Base-by-base conservation (phyloP, 2,113 vertebrate genomes). In the Onychostruthus taczanowskii region DNA sequence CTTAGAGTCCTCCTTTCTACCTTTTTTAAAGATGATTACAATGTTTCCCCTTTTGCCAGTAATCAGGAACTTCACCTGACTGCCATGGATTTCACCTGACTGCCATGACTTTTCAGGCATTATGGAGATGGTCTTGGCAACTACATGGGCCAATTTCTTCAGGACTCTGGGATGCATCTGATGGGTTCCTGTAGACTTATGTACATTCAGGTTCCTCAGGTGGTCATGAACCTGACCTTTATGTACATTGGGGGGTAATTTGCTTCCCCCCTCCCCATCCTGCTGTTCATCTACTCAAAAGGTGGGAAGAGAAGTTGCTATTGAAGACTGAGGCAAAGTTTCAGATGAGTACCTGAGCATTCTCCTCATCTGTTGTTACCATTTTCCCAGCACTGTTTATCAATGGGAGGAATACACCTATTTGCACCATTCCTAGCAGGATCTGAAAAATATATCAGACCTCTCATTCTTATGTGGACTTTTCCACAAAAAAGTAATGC, bases 381-480 rank as follows among this genome's bases (percentile, higher is more conserved):
- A 27, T 53, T 83, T 75, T 62, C 7, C 62, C 26, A 76, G 4
- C 26, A 31, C 22, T 6, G 3, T 31, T 55, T 55, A 7, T 53
- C 1, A 1, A 5, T 0, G 0, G 3, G 1, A 4, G 10, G 2
- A 16, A 19, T 55, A 55, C 24, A 61, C 18, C 13, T 75, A 22
- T 62, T 55, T 84, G 22, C 28, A 78, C 5, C 10, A n/a, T 59
- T 92, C 43, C 62, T 41, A 56, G 19, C 9, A 55, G 31, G 9
- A 63, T 61, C 50, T 50, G 31, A 67, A 86, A 92, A 81, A 50
- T 21, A 21, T 4, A 35, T 39, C 23, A 67, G 27, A 52, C 2
- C 20, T 80, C 43, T 47, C 20, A 62, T 63, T 67, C 39, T 78
- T 89, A 12, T 41, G 31, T 41, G 59, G 39, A 75, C 37, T 82